Percentiles rank a stretch among this genome's conserved stretches.
These are phyloP conservation scores for Clytia hemisphaerica DNA, from an alignment of 30 jellyfish, hydroid and myxozoan genomes.

Conservation along the genomic window DNA sequence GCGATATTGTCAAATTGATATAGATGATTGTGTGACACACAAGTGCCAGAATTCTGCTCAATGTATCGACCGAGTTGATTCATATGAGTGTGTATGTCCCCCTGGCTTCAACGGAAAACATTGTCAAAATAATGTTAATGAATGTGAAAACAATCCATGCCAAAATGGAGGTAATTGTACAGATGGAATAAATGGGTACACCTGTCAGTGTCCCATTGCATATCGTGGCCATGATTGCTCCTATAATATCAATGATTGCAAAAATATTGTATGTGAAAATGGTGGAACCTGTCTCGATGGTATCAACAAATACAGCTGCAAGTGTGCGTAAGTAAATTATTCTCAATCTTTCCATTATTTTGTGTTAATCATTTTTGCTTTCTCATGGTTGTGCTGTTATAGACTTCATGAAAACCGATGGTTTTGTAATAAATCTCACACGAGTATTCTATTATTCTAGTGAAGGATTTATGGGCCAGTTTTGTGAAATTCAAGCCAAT, in stretches of 20 bases:
- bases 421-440: not conserved
- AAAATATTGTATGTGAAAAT: constrained; percentile 58
- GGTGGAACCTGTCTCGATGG: constrained; percentile 84
- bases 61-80: constrained; percentile 70
- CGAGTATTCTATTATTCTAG: constrained; percentile 14
- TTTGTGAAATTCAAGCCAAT: constrained; percentile 46
- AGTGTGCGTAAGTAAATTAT: constrained; percentile 61
- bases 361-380: not conserved
- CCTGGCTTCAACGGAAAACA: constrained; percentile 66
- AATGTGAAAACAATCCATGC: constrained; percentile 57
- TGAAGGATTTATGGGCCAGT: constrained; percentile 56
- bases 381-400: too few species aligned
- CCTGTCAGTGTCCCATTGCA: constrained; percentile 63
- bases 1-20: constrained; percentile 63
- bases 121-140: constrained; percentile 57
- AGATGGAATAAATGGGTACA: constrained; percentile 48
- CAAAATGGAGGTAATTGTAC: constrained; percentile 54
- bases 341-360: not conserved
- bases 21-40: constrained; percentile 51
- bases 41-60: constrained; percentile 61
- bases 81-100: constrained; percentile 70
- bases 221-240: constrained; percentile 82
- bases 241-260: constrained; percentile 67
- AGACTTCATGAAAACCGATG: not conserved
- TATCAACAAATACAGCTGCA: constrained; percentile 45